Evolutionary conservation across 1,140 invertebrate species (phyloP), one percentile per base, ranked within the genome.

Genomic region (Temnothorax nylanderi): DNA sequence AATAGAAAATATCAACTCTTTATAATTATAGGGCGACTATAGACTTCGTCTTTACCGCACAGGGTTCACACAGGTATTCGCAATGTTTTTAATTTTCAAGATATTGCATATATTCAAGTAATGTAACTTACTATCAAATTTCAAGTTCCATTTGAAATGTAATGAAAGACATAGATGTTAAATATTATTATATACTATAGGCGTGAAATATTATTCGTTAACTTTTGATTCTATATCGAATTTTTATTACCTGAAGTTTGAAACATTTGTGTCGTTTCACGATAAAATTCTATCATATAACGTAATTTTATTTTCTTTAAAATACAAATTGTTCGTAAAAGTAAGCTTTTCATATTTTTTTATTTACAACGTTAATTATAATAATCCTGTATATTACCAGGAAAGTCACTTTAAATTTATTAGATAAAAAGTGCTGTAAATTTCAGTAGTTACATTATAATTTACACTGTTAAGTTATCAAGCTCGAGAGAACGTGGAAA

Each of bases 1-100:
- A 56, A 62, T 64, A 34, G 26, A 47, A 80, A 67, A 80, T 67
- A 58, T 51, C 34, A 51, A 67, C 13, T 67, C 26, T 51, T 67
- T 80, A 26, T 8, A 67, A 80, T 67, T 65, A n/a, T 34, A 49
- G 8, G 21, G 7, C 5, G 21, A 71, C 71, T 71, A 71, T 44
- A 26, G 7, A 8, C 3, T 8, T 13, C 11, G 10, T 16, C 16
- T 13, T n/a, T 32, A 69, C n/a, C 11, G 26, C 26, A 6, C 21
- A 41, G 1, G 1, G 0, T 37, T 67, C 32, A 32, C 37, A 13
- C 4, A 49, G 18, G 47, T 54, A 54, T 47, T 13, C 3, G 56
- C 0, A 16, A 41, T 18, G 26, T 62, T 10, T 64, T 44, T n/a
- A 13, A n/a, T 62, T 32, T 37, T 47, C 21, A 44, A 34, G 3